Evolutionary conservation across 2,113 vertebrate species (phyloP).

Genomic region (Coryphaenoides rupestris): DNA sequence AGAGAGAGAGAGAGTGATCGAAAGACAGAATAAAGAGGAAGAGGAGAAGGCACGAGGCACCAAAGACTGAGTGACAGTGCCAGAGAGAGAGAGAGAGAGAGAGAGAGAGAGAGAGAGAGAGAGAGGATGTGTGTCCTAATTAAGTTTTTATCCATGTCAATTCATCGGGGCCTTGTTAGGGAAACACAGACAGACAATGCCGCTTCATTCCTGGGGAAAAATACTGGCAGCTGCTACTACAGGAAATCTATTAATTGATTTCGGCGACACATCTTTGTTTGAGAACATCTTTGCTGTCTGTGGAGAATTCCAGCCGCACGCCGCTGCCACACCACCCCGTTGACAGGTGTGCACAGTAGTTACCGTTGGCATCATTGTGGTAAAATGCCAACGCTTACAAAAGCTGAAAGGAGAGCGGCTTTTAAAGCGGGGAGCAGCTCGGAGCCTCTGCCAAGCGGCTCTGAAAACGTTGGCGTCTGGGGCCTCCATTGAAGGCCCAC

Average conservation of each 20-base stretch:
- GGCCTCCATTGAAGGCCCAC: no score
- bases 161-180: conserved; percentile 37
- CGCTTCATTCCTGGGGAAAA: conserved; percentile 22
- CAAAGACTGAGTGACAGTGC: conserved; percentile 1
- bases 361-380: conserved; percentile 5
- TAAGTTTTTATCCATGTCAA: conserved; percentile 37
- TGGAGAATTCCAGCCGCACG: conserved; percentile 11
- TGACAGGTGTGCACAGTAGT: conserved; percentile 19
- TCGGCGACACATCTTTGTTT: conserved; percentile 22
- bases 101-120: not conserved
- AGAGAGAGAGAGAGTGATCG: not conserved
- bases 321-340: conserved; percentile 3
- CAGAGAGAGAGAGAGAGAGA: no score
- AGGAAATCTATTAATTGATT: conserved; percentile 43
- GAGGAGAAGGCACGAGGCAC: not conserved
- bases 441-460: not conserved
- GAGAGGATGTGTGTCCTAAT: conserved; percentile 23
- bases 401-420: conserved; percentile 8
- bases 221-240: conserved; percentile 37
- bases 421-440: not conserved
- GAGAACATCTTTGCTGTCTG: conserved; percentile 17
- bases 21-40: not conserved
- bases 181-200: conserved; percentile 23
- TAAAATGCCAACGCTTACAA: conserved; percentile 4
- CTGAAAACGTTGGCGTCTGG: no score